These are phyloP conservation scores for Gyps fulvus DNA, from an alignment of 2,113 vertebrate species.

Conservation along the genomic window DNA sequence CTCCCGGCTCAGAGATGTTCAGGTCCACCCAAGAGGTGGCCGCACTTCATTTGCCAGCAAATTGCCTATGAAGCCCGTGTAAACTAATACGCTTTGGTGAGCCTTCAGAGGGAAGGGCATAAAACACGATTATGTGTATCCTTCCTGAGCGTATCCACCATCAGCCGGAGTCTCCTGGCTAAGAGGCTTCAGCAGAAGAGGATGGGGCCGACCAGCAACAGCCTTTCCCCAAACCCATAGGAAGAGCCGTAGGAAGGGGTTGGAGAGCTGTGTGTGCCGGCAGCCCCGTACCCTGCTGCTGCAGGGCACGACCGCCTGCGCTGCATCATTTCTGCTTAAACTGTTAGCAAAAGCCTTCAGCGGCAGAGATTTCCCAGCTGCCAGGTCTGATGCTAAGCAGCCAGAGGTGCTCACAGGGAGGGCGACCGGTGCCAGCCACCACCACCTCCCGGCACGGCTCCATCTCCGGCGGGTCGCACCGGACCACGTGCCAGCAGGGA, in stretches of 20 bases:
- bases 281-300: accelerated
- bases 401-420: not conserved
- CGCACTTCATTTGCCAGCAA: conserved; percentile 3
- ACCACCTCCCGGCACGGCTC: not conserved
- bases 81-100: not conserved
- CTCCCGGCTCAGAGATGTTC: not conserved
- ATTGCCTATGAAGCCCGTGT: not conserved
- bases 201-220: accelerated
- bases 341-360: not conserved
- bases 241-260: not conserved
- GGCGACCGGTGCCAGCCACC: not conserved
- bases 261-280: accelerated
- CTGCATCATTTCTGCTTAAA: not conserved
- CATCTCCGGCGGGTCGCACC: accelerated
- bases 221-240: accelerated
- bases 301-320: not conserved
- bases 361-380: not conserved
- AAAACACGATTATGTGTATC: accelerated
- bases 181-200: not conserved
- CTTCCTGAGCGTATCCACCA: not conserved
- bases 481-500: accelerated
- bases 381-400: not conserved
- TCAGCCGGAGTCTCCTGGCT: not conserved
- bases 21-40: not conserved
- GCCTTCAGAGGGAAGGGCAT: not conserved